phyloP scores from a whole-genome alignment of 2,113 vertebrate species.

The Cyprinodon variegatus region DNA sequence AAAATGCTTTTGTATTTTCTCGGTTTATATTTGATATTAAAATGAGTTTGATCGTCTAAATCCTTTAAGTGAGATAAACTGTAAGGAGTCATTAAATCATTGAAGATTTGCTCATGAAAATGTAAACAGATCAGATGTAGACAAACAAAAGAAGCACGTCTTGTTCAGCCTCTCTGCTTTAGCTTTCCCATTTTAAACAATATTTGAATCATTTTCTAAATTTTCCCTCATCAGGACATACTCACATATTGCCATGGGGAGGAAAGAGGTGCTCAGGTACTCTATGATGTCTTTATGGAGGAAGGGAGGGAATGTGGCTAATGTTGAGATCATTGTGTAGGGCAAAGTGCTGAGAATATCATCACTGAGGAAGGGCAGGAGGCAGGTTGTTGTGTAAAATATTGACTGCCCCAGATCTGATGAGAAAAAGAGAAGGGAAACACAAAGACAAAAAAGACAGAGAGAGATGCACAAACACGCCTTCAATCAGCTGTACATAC shows the following conservation, averaged over 20 bases:
- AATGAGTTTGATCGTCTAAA: neutral
- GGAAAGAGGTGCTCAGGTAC: slow-evolving; percentile 98
- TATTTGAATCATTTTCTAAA: neutral
- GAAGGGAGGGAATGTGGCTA: slow-evolving; percentile 99
- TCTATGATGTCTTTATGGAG: slow-evolving; percentile 99
- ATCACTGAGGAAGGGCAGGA: slow-evolving; percentile 98
- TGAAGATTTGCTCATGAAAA: too few species aligned
- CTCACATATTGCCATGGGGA: slow-evolving; percentile 99
- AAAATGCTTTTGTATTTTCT: neutral
- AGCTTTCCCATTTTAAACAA: neutral
- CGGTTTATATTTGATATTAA: neutral
- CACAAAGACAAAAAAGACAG: slow-evolving; percentile 53
- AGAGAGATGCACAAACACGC: slow-evolving; percentile 78
- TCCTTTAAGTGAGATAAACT: neutral
- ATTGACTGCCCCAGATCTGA: slow-evolving; percentile 99
- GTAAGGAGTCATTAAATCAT: neutral
- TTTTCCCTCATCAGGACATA: slow-evolving; percentile 60
- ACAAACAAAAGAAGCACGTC: neutral
- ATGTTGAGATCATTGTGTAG: slow-evolving; percentile 99
- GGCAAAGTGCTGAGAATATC: slow-evolving; percentile 99
- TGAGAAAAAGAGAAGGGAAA: slow-evolving; percentile 65
- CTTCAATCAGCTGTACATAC: slow-evolving; percentile 74
- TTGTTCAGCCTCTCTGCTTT: neutral
- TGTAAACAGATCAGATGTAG: too few species aligned
- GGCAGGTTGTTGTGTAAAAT: slow-evolving; percentile 99